Evolutionary conservation across 2,797 vertebrate genomes (phyloP).

Genomic region (Arrhamphus sclerolepis): DNA sequence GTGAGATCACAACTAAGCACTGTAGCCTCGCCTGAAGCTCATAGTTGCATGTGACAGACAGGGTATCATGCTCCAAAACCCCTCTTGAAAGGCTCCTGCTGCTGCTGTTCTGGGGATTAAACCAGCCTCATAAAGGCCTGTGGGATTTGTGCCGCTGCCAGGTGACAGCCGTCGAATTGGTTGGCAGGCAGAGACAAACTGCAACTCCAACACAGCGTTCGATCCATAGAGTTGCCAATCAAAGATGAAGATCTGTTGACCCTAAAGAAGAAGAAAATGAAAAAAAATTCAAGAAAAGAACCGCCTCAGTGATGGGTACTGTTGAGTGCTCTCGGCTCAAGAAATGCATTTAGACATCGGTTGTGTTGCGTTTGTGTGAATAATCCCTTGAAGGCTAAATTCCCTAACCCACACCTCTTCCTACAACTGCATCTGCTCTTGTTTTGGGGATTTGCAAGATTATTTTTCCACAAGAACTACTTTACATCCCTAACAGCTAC

Average conservation of each 20-base stretch:
- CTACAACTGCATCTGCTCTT: conserved; percentile 65
- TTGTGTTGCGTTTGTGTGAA: conserved; percentile 27
- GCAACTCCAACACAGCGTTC: conserved; percentile 63
- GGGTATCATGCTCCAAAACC: conserved; percentile 73
- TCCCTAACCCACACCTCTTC: conserved; percentile 60
- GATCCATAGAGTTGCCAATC: conserved; percentile 72
- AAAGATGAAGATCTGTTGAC: conserved; percentile 67
- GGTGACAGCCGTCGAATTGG: conserved; percentile 75
- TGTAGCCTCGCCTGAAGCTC: conserved; percentile 59
- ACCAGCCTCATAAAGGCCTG: conserved; percentile 77
- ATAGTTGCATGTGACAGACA: conserved; percentile 71
- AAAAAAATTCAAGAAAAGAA: conserved; percentile 53
- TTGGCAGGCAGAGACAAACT: conserved; percentile 71
- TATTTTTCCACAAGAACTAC: conserved; percentile 70
- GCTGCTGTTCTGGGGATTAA: conserved; percentile 75
- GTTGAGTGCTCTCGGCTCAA: conserved; percentile 16
- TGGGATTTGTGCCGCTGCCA: conserved; percentile 75
- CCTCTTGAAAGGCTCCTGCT: conserved; percentile 67
- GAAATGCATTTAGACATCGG: conserved; percentile 13
- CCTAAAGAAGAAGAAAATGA: conserved; percentile 16
- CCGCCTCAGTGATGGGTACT: conserved; percentile 48
- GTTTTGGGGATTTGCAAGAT: conserved; percentile 81
- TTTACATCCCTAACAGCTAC: conserved; percentile 71
- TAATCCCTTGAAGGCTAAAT: conserved; percentile 70
- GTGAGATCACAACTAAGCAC: conserved; percentile 62